Base-by-base conservation (phyloP, 2,888 invertebrate genomes). In the Chelonus formosanus region DNA sequence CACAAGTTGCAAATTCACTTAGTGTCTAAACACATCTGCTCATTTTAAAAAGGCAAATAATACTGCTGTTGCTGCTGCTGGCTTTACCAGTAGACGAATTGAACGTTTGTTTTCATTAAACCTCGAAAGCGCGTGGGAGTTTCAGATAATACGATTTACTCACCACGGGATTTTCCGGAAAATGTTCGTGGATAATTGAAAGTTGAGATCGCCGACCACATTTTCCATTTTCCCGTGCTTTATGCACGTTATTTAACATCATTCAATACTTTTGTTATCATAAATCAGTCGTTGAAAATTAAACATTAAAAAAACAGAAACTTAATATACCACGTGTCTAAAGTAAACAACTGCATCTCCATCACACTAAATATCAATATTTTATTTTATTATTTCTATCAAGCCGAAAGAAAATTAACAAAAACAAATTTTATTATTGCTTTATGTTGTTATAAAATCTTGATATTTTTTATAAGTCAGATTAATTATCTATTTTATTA, bases 81-180 rank as follows among this genome's bases (percentile, higher is more conserved):
- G 31, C 2, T 31, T 44, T 45, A n/a, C 32, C 57, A 57, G n/a
- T n/a, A 57, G 31, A 57, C 31, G 44, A 58, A 45, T 59, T 47
- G 59, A 52, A 62, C 64, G n/a, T 71, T 69, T 64, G 57, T 69
- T 67, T 58, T 62, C 59, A 67, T 66, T 66, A 69, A 69, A 71
- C 67, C 55, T 47, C 56, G 56, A 34, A 53, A 45, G 66, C 53
- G 52, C 56, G 50, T 47, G 43, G 65, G 52, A 65, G 59, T 64
- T 57, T 44, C 34, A 63, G 64, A 65, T 69, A 71, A 71, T 71
- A 69, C 69, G 64, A 67, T 71, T 71, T 65, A 67, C 69, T 65
- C 56, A 60, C 55, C 56, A 50, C 55, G 53, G 52, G 45, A 52
- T 61, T 67, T 71, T 68, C 64, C 48, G 58, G 56, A 64, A 64